A percentile compares a stretch with the other conserved stretches of the same genome.
phyloP scores from a whole-genome alignment of 2,113 vertebrate genomes.

The Sebastes fasciatus region DNA sequence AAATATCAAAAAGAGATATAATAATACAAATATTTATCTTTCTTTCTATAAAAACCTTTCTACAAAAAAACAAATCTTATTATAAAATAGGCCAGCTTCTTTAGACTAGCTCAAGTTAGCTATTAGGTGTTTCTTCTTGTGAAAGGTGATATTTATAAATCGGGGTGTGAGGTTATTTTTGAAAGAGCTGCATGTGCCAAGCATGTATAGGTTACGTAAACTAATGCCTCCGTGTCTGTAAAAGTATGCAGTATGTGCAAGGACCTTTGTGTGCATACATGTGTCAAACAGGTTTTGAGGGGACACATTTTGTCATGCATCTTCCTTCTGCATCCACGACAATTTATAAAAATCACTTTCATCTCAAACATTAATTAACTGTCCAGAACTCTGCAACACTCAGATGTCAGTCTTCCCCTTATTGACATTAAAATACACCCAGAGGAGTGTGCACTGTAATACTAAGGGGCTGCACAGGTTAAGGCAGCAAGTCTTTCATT shows the following conservation, averaged over 20 bases:
- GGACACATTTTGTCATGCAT: not conserved
- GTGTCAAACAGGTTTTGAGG: not conserved
- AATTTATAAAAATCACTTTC: conserved; percentile 19
- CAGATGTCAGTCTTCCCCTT: not conserved
- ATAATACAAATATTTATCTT: conserved; percentile 52
- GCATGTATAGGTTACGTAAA: conserved; percentile 67
- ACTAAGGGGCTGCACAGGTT: not conserved
- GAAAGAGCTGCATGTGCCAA: conserved; percentile 58
- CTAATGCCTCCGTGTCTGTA: conserved; percentile 52
- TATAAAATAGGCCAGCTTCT: conserved; percentile 34
- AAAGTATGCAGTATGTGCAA: conserved; percentile 61
- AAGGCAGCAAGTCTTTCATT: conserved; percentile 21
- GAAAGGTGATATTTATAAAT: conserved; percentile 64
- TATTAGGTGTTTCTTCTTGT: conserved; percentile 40
- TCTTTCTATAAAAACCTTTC: conserved; percentile 50
- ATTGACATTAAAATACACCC: conserved; percentile 15
- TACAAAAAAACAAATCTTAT: conserved; percentile 23
- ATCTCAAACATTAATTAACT: conserved; percentile 15
- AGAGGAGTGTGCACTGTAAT: not conserved
- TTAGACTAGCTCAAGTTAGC: conserved; percentile 39
- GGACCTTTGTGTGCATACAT: conserved; percentile 43
- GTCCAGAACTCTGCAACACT: conserved; percentile 3
- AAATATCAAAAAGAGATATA: conserved; percentile 70
- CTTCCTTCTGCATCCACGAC: not conserved
- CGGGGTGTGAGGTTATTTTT: conserved; percentile 66